Evolutionary conservation across 2,888 invertebrate species (phyloP), one percentile per base, ranked within the genome.

Genomic region (Gymnosoma rotundatum): DNA sequence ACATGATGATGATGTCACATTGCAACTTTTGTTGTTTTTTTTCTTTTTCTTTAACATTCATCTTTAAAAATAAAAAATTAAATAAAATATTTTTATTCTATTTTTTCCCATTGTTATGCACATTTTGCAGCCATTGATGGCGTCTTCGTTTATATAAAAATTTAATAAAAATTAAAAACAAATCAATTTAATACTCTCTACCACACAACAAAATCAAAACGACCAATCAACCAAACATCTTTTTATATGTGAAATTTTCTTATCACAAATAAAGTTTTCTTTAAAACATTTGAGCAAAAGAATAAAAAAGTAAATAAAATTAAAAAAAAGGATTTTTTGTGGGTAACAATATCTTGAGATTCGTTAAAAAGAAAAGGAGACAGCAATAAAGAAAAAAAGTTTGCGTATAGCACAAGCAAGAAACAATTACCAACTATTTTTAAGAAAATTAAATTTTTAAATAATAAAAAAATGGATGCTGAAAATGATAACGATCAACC

Each of bases 401-500:
- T 38, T 50, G n/a, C n/a, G n/a, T 18, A 36, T 9, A 20, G 16
- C n/a, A n/a, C n/a, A n/a, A n/a, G n/a, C n/a, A 73, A 48, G 54
- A n/a, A 52, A 45, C 36, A 67, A 42, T 76, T 69, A 5, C 1
- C 67, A 52, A 61, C 38, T 48, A n/a, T 66, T 75, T 14, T 58
- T 8, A 66, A 32, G 21, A 36, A 38, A 48, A 25, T 16, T 2
- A 48, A 64, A 14, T 12, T 1, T 63, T 66, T 48, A 60, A 60
- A 60, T 58, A 60, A 42, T 25, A 83, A 54, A 9, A 66, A 83
- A 58, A 88, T 88, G 88, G 86, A 88, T 82, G 78, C 87, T 76
- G 88, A 89, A 86, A 89, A 88, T 87, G 89, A 89, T 85, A 88
- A 85, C 84, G 89, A 88, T 82, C 89, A 88, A 85, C 82, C 86